A percentile compares a stretch with the other conserved stretches of the same genome.
Conservation (phyloP, 2,113 vertebrate genomes). For the Spermophilus dauricus region DNA sequence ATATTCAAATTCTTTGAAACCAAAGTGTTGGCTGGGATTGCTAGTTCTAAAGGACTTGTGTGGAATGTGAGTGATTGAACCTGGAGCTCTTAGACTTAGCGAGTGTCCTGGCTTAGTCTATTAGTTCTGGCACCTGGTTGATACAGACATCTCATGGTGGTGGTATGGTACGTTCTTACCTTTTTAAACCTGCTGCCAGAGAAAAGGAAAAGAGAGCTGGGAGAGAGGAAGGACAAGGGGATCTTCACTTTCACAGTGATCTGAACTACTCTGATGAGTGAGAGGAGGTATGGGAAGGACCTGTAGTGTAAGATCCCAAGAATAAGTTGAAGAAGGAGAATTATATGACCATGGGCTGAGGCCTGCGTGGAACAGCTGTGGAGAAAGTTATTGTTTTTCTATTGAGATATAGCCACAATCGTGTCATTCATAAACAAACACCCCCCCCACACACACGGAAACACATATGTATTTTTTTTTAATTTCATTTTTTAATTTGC, state of each 20-base stretch:
- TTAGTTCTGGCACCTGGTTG: not conserved
- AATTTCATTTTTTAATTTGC: too few relatives aligned
- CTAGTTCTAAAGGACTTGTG: not conserved
- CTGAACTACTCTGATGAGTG: not conserved
- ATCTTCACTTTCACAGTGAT: not conserved
- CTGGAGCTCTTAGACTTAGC: not conserved
- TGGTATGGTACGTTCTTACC: not conserved
- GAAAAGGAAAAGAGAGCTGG: not conserved
- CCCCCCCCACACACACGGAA: too few relatives aligned
- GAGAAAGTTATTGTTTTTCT: not conserved
- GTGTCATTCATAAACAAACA: too few relatives aligned
- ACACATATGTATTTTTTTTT: too few relatives aligned
- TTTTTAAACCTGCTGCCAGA: not conserved
- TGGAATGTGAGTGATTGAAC: not conserved
- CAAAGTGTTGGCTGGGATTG: not conserved
- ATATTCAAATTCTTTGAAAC: not conserved
- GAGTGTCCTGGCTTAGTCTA: not conserved
- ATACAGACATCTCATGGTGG: not conserved
- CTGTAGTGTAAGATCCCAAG: not conserved
- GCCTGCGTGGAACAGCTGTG: not conserved
- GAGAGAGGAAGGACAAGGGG: not conserved
- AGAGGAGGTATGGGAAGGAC: not conserved
- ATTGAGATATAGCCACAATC: too few relatives aligned
- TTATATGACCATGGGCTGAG: not conserved
- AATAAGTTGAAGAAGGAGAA: not conserved